Evolutionary conservation across 2,797 vertebrate species (phyloP), one percentile per base, ranked within the genome.

Genomic region (Characodon lateralis): DNA sequence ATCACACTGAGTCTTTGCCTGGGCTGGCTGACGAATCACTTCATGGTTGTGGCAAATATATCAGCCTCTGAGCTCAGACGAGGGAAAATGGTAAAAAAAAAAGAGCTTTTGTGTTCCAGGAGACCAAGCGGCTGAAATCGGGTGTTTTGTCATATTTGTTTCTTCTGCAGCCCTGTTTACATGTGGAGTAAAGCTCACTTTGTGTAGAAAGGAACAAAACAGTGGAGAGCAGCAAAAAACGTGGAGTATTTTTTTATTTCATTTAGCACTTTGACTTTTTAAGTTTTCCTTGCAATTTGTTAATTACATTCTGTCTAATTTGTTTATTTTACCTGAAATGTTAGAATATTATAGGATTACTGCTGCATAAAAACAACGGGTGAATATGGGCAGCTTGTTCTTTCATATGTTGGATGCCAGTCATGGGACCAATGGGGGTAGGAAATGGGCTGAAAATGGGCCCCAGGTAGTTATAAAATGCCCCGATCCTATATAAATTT

Each of bases 1-100:
- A 77, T 84, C 79, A 69, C 85, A 76, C 84, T 12, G 75, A 72
- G 81, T 71, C 76, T 77, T 73, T 26, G 66, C 81, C 86, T 61
- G 76, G 0, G 48, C 84, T 10, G 73, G 77, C 80, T 89, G 87
- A 91, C 86, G 78, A 85, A 89, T 90, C 83, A 51, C 83, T 81
- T 78, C 78, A 76, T 43, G 63, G 81, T 82, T 74, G 78, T 89
- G 87, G 90, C 81, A 82, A 88, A 91, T 84, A 53, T 46, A 78
- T 88, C 63, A 35, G 69, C 76, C 79, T 77, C 65, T 0, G 68
- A 35, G 75, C 88, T 79, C 4, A 1, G 56, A 89, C 85, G 87
- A 84, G 75, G 72, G 68, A 85, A 81, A 82, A 78, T 28, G 78
- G 76, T 68, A 58, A 1, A 71, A 84, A n/a, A 69, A 82, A 84